Percentiles rank a stretch among this genome's conserved stretches.
Evolutionary conservation across 2,797 vertebrate species (phyloP).

Genomic region (Anas georgica): DNA sequence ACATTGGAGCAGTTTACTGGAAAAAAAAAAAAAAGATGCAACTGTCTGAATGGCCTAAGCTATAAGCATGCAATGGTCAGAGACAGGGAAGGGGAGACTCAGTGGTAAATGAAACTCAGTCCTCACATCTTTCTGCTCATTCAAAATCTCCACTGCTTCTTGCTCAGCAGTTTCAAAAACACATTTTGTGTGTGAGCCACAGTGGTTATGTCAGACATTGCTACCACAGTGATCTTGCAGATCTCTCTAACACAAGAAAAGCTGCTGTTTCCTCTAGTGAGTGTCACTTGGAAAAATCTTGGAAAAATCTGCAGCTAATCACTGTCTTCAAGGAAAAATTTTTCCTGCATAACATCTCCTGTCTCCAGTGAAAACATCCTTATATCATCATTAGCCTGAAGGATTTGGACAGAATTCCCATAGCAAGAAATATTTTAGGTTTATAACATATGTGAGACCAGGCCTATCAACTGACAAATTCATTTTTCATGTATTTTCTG

Average conservation of each 20-base stretch:
- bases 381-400: neutral
- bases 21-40: neutral
- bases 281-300: neutral
- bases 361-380: neutral
- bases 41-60: neutral
- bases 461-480: neutral
- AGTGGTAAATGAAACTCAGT: neutral
- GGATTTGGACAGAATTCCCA: neutral
- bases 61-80: neutral
- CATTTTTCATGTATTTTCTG: neutral
- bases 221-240: neutral
- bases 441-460: neutral
- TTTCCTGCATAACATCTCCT: neutral
- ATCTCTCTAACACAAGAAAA: neutral
- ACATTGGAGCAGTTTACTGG: neutral
- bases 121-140: neutral
- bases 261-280: neutral
- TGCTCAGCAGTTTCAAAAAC: neutral
- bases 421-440: neutral
- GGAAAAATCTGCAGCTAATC: neutral
- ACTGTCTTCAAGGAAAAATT: neutral
- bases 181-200: neutral
- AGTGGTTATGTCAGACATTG: neutral
- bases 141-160: neutral
- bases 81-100: neutral